phyloP scores from a whole-genome alignment of 2,797 vertebrate species.

The Pipistrellus nathusii region DNA sequence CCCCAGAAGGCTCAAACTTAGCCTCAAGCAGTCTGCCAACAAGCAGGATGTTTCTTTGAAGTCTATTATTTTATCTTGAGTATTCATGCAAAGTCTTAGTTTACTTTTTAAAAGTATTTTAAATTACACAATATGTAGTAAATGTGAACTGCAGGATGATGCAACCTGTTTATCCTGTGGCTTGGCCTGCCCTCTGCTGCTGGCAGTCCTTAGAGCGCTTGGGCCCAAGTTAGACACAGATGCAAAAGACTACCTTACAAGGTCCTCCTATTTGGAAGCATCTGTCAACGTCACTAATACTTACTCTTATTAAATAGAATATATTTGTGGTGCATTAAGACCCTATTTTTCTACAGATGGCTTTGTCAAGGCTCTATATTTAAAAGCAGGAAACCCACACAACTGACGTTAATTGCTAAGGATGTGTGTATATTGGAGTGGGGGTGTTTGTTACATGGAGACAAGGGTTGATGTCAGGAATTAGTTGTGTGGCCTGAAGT shows the following conservation, averaged over 20 bases:
- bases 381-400: background rate
- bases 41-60: slow-evolving; percentile 66
- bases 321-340: background rate
- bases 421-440: background rate
- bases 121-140: slow-evolving; percentile 5
- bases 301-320: background rate
- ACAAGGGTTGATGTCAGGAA: background rate
- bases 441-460: background rate
- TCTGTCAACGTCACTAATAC: background rate
- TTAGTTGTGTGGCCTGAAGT: background rate
- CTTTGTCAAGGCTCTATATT: background rate
- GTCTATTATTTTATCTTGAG: slow-evolving; percentile 67
- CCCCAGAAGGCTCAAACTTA: background rate
- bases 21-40: slow-evolving; percentile 43
- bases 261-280: background rate
- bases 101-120: slow-evolving; percentile 31
- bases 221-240: background rate
- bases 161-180: background rate
- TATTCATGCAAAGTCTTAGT: slow-evolving; percentile 64
- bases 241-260: background rate
- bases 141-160: background rate
- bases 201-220: too few relatives aligned
- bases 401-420: background rate
- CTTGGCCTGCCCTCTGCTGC: background rate
- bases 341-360: background rate